phyloP scores from a whole-genome alignment of 2,888 invertebrate genomes.

The Hyposoter dolosus region DNA sequence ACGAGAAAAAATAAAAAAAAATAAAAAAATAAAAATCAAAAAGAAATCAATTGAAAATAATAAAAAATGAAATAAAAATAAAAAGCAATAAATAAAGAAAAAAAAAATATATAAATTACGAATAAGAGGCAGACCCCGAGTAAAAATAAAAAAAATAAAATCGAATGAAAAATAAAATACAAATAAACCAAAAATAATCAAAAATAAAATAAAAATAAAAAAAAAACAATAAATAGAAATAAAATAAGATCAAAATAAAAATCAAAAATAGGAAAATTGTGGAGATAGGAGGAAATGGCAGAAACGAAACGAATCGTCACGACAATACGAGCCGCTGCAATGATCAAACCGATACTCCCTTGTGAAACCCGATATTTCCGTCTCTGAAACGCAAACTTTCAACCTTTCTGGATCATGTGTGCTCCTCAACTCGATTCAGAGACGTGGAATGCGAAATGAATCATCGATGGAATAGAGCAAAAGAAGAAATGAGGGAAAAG shows the following conservation, averaged over 20 bases:
- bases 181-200: background rate
- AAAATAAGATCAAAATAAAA: background rate
- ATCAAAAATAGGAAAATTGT: background rate
- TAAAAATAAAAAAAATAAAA: background rate
- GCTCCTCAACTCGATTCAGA: background rate
- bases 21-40: background rate
- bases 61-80: background rate
- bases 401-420: background rate
- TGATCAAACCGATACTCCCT: background rate
- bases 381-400: background rate
- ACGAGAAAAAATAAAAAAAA: background rate
- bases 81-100: background rate
- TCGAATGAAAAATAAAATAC: background rate
- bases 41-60: background rate
- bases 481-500: background rate
- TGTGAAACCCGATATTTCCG: background rate
- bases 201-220: background rate
- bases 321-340: background rate
- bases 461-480: background rate
- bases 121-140: background rate
- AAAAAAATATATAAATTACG: background rate
- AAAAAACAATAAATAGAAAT: background rate
- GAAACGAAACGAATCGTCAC: background rate
- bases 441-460: background rate
- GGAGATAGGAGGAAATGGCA: background rate